Percentiles rank a stretch among this genome's conserved stretches.
Conservation (phyloP, 2,113 vertebrate genomes). For the Panthera leo region DNA sequence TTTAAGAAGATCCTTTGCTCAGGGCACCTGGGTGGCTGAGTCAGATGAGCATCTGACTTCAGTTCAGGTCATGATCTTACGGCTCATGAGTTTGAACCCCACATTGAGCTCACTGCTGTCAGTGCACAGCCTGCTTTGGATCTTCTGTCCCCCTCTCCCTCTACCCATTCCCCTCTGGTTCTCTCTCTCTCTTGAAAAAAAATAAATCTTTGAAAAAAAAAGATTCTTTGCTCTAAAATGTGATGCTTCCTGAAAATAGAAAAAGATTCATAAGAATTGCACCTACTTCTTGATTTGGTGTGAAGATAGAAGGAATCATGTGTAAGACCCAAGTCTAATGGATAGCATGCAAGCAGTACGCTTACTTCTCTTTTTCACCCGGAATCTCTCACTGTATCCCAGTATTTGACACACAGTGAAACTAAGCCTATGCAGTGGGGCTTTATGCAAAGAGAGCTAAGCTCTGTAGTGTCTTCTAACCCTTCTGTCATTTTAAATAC, state of each 20-base stretch:
- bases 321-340: not conserved
- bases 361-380: not conserved
- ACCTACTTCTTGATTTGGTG: not conserved
- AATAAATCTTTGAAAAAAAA: not conserved
- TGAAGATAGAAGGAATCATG: not conserved
- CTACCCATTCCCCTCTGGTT: no score
- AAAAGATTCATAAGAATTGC: not conserved
- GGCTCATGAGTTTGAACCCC: no score
- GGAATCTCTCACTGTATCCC: not conserved
- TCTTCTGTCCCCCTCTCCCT: no score
- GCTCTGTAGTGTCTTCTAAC: not conserved
- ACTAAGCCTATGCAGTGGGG: not conserved
- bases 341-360: accelerated
- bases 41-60: no score
- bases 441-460: not conserved
- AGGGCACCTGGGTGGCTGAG: no score
- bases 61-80: no score
- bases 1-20: not conserved
- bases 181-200: no score
- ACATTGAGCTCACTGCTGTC: no score
- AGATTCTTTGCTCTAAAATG: constrained; percentile 18
- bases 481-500: not conserved
- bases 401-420: not conserved
- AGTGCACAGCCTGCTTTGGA: no score
- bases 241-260: constrained; percentile 16